These are phyloP conservation scores for Steinernema khuongi DNA, from an alignment of 1,140 invertebrate genomes.

Conservation along the genomic window DNA sequence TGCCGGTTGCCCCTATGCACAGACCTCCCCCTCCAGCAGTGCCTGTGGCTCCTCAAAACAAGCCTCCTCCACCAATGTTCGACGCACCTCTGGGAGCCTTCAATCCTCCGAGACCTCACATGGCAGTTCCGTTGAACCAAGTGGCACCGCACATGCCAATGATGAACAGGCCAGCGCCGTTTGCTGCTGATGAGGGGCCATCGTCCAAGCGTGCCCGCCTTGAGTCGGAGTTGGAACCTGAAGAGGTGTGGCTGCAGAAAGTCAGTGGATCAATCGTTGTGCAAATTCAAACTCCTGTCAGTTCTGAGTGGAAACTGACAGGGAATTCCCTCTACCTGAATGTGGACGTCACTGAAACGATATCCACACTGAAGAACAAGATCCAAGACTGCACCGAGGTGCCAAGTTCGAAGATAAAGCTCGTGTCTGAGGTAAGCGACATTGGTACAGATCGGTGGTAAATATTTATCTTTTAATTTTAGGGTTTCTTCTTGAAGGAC, in stretches of 20 bases:
- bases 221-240: slow-evolving; percentile 84
- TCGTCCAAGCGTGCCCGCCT: slow-evolving; percentile 78
- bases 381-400: slow-evolving; percentile 82
- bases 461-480: slow-evolving; percentile 52
- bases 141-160: not conserved
- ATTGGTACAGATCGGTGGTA: slow-evolving; percentile 26
- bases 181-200: slow-evolving; percentile 71
- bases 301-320: slow-evolving; percentile 86
- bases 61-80: slow-evolving; percentile 43
- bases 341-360: slow-evolving; percentile 72
- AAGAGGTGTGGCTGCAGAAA: slow-evolving; percentile 73
- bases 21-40: slow-evolving; percentile 24
- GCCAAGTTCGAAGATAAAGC: slow-evolving; percentile 94
- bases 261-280: slow-evolving; percentile 61
- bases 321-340: slow-evolving; percentile 78
- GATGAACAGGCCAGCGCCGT: slow-evolving; percentile 34
- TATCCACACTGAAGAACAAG: slow-evolving; percentile 79
- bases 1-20: not conserved
- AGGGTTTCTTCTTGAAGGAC: slow-evolving; percentile 97
- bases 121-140: slow-evolving; percentile 37
- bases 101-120: slow-evolving; percentile 45
- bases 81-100: slow-evolving; percentile 39
- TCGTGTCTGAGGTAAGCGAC: slow-evolving; percentile 74
- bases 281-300: slow-evolving; percentile 30
- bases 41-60: slow-evolving; percentile 31